Percentiles rank a stretch among this genome's conserved stretches.
Evolutionary conservation across 64 coral and sea anemone genomes (phyloP).

Genomic region (Astreopora myriophthalma): DNA sequence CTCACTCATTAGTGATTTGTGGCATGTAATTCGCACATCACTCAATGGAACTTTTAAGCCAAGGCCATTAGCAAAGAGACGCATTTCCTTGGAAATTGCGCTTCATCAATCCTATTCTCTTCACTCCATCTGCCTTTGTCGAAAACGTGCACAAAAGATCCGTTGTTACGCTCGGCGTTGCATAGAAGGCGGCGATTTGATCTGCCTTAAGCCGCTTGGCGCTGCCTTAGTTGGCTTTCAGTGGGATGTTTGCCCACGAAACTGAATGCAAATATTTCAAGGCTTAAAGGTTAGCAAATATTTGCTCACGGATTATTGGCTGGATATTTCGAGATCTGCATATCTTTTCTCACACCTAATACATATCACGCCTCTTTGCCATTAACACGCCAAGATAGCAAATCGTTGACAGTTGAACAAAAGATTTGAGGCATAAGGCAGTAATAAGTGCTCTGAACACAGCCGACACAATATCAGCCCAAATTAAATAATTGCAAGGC

Average conservation of each 20-base stretch:
- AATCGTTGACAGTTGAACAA: constrained; percentile 81
- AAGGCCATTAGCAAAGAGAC: constrained; percentile 88
- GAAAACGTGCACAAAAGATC: constrained; percentile 34
- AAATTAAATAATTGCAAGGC: constrained; percentile 87
- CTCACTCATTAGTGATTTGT: constrained; percentile 95
- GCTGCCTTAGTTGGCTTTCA: background rate
- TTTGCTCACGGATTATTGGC: constrained; percentile 80
- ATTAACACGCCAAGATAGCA: constrained; percentile 73
- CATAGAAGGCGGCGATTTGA: background rate
- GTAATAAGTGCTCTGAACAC: constrained; percentile 35
- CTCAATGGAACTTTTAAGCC: constrained; percentile 88
- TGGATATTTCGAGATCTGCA: constrained; percentile 72
- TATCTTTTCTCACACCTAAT: constrained; percentile 84
- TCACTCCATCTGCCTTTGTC: constrained; percentile 21
- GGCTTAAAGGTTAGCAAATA: constrained; percentile 78
- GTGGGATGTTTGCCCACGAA: constrained; percentile 59
- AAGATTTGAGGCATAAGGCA: constrained; percentile 37
- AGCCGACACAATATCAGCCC: constrained; percentile 65
- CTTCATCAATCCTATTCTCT: constrained; percentile 91
- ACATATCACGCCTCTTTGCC: constrained; percentile 67
- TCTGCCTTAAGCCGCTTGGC: constrained; percentile 1
- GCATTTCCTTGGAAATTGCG: constrained; percentile 87
- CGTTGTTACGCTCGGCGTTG: background rate
- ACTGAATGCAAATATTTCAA: constrained; percentile 75
- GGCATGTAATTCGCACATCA: constrained; percentile 94